These are phyloP conservation scores for Ceratina calcarata DNA, from an alignment of 1,140 invertebrate species.

Conservation along the genomic window DNA sequence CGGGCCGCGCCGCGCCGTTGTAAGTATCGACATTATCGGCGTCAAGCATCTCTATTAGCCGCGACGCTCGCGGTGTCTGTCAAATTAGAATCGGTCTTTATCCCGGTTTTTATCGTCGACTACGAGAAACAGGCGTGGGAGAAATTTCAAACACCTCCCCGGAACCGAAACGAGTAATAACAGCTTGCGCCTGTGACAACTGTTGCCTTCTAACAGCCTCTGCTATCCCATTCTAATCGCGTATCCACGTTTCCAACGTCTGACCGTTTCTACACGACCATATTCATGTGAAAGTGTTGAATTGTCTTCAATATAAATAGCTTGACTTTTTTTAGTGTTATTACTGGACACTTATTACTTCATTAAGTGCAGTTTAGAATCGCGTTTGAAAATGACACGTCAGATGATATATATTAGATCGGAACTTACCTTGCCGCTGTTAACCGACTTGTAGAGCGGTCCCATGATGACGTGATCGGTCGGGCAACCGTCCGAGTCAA, in stretches of 20 bases:
- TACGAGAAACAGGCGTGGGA: not conserved
- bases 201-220: not conserved
- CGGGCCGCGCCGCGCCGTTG: not conserved
- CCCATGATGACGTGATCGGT: conserved; percentile 97
- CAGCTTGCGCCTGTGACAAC: conserved; percentile 5
- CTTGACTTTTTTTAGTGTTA: not conserved
- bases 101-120: not conserved
- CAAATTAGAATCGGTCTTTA: conserved; percentile 42
- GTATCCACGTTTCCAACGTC: no score
- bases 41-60: conserved; percentile 32
- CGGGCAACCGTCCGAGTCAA: conserved; percentile 95
- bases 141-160: conserved; percentile 1
- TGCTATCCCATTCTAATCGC: no score
- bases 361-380: not conserved
- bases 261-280: no score
- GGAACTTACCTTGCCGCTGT: conserved; percentile 86
- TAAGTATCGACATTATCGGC: conserved; percentile 37
- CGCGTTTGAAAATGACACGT: not conserved
- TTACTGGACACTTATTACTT: not conserved
- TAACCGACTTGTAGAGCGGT: conserved; percentile 89
- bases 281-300: no score
- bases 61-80: not conserved
- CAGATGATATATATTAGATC: conserved; percentile 10
- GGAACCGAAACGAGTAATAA: not conserved
- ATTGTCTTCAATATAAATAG: not conserved